Evolutionary conservation across 2,888 invertebrate genomes (phyloP).

Genomic region (Cephus spinipes): DNA sequence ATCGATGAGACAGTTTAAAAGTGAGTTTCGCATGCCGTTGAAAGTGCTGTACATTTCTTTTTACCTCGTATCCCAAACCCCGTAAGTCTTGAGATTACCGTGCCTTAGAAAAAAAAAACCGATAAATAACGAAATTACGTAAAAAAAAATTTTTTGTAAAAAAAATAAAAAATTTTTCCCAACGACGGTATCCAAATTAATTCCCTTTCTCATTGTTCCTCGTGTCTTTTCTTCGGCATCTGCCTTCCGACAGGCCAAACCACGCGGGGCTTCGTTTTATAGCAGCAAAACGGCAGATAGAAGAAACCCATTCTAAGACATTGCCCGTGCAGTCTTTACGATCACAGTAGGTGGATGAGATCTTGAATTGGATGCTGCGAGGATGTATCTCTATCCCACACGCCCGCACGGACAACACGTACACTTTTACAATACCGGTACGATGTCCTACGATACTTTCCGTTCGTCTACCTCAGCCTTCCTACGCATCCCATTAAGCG

Average conservation of each 20-base stretch:
- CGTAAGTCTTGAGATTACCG: too few relatives aligned
- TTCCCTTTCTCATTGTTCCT: background rate
- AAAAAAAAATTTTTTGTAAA: too few relatives aligned
- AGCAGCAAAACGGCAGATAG: background rate
- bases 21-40: conserved; percentile 13
- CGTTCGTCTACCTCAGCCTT: background rate
- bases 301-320: background rate
- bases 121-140: background rate
- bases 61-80: background rate
- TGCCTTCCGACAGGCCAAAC: background rate
- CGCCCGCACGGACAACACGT: background rate
- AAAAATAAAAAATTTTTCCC: background rate
- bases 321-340: conserved; percentile 7
- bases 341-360: background rate
- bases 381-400: background rate
- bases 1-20: conserved; percentile 16
- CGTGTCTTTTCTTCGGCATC: background rate
- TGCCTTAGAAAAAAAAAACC: background rate
- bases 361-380: background rate
- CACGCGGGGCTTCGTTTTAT: background rate
- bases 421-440: background rate
- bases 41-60: background rate
- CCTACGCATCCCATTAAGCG: background rate
- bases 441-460: background rate
- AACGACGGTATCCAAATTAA: background rate